Base-by-base conservation (phyloP, 2,888 invertebrate species). In the Dromius quadrimaculatus region DNA sequence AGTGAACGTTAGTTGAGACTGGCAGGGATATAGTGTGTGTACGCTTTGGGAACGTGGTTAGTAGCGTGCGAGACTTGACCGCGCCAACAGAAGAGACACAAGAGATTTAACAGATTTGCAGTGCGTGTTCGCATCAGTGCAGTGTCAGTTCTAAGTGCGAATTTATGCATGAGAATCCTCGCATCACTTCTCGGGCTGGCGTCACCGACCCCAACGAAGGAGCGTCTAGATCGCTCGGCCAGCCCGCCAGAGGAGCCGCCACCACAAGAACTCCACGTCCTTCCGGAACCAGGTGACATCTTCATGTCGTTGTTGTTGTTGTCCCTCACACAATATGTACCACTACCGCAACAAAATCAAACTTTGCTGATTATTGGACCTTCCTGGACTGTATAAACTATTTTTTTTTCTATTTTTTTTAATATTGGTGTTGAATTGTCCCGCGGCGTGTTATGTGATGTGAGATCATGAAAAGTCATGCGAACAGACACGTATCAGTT, bases 11-110 rank as follows among this genome's bases (percentile, higher is more conserved):
- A 64, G 64, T 64, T 47, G 66, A 36, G 50, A 50, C 36, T 65
- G 57, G 66, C 66, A 68, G 66, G 68, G 68, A 68, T 68, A 68
- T 68, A 68, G 68, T 34, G 64, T 64, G 64, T 64, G 64, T 64
- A 64, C 64, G 32, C 64, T 47, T 32, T 19, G 19, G 32, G 50
- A 64, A 43, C 59, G 59, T 59, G 41, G 68, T 32, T 59, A 68
- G 68, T 68, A 68, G 38, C 43, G 59, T 68, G 43, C 32, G 34
- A 43, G 45, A 38, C 19, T 41, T 34, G 34, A 50, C 28, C 32
- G 45, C 43, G 63, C 23, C 17, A 20, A 20, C n/a, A n/a, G 8
- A 20, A 22, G 47, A 47, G n/a, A 47, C 19, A 45, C 19, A 20
- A n/a, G n/a, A n/a, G n/a, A n/a, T n/a, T n/a, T n/a, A 36, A n/a